Base-by-base conservation (phyloP, 2,888 invertebrate species). In the Biston betularia region DNA sequence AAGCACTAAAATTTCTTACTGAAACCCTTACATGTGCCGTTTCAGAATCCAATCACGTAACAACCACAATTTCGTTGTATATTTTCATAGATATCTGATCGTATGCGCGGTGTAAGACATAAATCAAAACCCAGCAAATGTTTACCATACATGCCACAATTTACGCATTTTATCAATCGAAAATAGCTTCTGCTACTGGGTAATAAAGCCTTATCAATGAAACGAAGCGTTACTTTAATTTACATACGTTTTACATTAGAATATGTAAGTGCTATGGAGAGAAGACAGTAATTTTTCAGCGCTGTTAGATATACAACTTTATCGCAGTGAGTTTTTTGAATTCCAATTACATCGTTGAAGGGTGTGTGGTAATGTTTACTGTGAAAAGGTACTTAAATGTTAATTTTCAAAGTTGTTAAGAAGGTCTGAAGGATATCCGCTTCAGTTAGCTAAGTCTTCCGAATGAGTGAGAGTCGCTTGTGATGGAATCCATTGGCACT, bases 241-340 rank as follows among this genome's bases (percentile, higher is more conserved):
- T 65, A 60, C 65, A 65, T 65, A 65, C 59, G 65, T 55, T 65
- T 55, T 65, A 65, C 60, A 65, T 65, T 65, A 65, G 58, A 54
- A 65, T 65, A 35, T 33, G 55, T 65, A 65, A 59, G 52, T 50
- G 54, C 24, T 35, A 38, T 55, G 33, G 44, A 59, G 44, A 54
- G 38, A n/a, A 14, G 55, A 59, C 42, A 34, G 44, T 48, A 15
- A 59, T 65, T 57, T 48, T 15, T 46, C 38, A 58, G 40, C n/a
- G 14, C 44, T 24, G 14, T 42, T 42, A 11, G 9, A n/a, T 15
- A 12, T 24, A 48, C 44, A 11, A 38, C 55, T 5, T 40, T 65
- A 49, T 34, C 59, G 50, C n/a, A 50, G 11, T 55, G 0, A 45
- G 11, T 4, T 45, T 14, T n/a, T 15, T 38, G 9, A 45, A 11